Evolutionary conservation across 2,888 invertebrate species (phyloP), one percentile per base, ranked within the genome.

Genomic region (Erpobdella octoculata): DNA sequence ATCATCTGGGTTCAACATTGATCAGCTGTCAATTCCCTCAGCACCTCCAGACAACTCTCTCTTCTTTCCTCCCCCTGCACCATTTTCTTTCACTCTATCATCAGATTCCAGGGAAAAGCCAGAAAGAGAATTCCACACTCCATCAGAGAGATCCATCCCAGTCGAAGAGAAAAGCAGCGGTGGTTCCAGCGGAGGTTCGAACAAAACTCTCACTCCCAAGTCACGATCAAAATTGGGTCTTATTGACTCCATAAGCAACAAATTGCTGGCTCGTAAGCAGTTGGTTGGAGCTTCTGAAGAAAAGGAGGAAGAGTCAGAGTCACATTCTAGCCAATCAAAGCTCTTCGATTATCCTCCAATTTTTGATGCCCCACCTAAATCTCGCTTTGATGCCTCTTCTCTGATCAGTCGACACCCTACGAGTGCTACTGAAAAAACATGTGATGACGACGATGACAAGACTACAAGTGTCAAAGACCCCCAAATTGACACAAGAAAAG

Each of bases 161-260:
- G 6, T 25, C 21, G 48, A 66, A 21, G 67, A 58, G 2, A 48
- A 59, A 41, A 21, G n/a, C 41, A 33, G 28, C 31, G 6, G 48
- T 35, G 48, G 2, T 0, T 8, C 48, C 15, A n/a, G 37, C 12
- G 9, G 64, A 28, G 37, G 21, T 64, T 46, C 62, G 12, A 28
- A 9, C 31, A 31, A 38, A 46, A 25, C 65, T 15, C 48, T 46
- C 6, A 36, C 46, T 1, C 48, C 31, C n/a, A 48, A 41, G 36
- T 41, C 58, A 33, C 48, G 58, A 35, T 65, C 38, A 36, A 33
- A 28, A 25, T 21, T 53, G 28, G 70, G 71, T 21, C 38, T 71
- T 33, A 71, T 73, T 21, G 73, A 73, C n/a, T 71, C 70, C 25
- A 73, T 73, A 25, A 62, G 73, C 59, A 71, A 33, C 38, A 73